phyloP scores from a whole-genome alignment of 2,113 vertebrate genomes.

The Panthera tigris region DNA sequence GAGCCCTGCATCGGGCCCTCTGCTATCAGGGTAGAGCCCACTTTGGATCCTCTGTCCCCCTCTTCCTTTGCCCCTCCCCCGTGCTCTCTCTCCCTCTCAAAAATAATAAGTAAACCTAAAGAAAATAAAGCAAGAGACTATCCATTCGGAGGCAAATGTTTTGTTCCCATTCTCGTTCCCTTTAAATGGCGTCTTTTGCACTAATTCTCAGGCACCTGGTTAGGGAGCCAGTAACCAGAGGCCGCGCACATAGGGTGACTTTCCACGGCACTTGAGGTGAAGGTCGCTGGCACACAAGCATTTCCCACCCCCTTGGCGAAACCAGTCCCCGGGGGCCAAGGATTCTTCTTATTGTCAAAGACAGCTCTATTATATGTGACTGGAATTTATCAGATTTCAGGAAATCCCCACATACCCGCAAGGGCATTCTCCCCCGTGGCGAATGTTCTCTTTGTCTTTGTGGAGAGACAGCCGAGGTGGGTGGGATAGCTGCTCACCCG shows the following conservation, averaged over 20 bases:
- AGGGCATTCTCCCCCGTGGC: not conserved
- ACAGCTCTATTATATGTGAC: not conserved
- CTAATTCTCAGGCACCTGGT: not conserved
- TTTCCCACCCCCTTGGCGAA: not conserved
- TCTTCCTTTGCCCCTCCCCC: too few relatives aligned
- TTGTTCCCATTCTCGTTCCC: not conserved
- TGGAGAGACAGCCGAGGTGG: not conserved
- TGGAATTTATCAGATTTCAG: not conserved
- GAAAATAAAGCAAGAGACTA: not conserved
- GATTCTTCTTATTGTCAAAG: not conserved
- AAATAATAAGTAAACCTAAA: too few relatives aligned
- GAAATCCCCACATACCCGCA: not conserved
- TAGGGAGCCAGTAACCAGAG: not conserved
- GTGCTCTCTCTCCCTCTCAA: too few relatives aligned
- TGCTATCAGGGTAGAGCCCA: too few relatives aligned
- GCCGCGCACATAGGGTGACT: not conserved
- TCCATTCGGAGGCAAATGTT: not conserved
- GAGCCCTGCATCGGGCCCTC: too few relatives aligned
- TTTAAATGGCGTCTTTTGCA: not conserved
- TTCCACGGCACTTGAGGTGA: not conserved
- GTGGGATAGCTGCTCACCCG: not conserved
- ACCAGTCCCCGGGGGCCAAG: not conserved
- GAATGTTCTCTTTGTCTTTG: not conserved
- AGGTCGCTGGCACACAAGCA: not conserved
- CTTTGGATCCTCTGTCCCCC: too few relatives aligned